A percentile compares a stretch with the other conserved stretches of the same genome.
phyloP scores from a whole-genome alignment of 2,113 vertebrate genomes.

The Hoplias malabaricus region DNA sequence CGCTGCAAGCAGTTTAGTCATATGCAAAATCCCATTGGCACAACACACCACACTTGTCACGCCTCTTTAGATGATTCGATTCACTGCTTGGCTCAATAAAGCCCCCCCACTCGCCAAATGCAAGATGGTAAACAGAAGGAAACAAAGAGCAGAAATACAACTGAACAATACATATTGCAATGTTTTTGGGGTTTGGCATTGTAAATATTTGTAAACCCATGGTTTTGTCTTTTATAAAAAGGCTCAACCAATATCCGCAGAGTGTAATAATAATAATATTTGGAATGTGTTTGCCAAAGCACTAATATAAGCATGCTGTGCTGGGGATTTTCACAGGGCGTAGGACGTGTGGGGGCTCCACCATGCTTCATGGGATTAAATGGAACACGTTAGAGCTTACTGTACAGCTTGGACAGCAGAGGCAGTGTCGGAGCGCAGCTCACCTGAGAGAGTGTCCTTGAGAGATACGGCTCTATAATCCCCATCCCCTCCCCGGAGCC shows the following conservation, averaged over 20 bases:
- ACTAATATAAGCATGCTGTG: not conserved
- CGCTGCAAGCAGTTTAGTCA: not conserved
- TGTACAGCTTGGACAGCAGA: not conserved
- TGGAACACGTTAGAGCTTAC: not conserved
- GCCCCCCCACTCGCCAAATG: not conserved
- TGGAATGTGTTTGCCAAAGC: not conserved
- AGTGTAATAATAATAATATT: not conserved
- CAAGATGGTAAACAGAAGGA: not conserved
- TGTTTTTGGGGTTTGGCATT: not conserved
- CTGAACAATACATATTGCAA: not conserved
- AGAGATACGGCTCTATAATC: constrained; percentile 40
- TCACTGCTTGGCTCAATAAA: not conserved
- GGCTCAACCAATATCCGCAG: not conserved
- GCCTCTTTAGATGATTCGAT: constrained; percentile 15
- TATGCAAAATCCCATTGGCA: constrained; percentile 24
- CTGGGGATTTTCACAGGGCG: not conserved
- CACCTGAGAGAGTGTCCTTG: constrained; percentile 47
- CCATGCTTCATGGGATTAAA: constrained; percentile 19
- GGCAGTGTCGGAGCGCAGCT: not conserved
- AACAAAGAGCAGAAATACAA: not conserved
- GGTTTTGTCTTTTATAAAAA: not conserved
- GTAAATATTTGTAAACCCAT: not conserved
- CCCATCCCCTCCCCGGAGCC: not conserved
- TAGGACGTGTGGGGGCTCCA: not conserved
- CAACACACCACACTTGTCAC: constrained; percentile 7